These are phyloP conservation scores for Orycteropus afer DNA, from an alignment of 2,113 vertebrate genomes.

Conservation along the genomic window DNA sequence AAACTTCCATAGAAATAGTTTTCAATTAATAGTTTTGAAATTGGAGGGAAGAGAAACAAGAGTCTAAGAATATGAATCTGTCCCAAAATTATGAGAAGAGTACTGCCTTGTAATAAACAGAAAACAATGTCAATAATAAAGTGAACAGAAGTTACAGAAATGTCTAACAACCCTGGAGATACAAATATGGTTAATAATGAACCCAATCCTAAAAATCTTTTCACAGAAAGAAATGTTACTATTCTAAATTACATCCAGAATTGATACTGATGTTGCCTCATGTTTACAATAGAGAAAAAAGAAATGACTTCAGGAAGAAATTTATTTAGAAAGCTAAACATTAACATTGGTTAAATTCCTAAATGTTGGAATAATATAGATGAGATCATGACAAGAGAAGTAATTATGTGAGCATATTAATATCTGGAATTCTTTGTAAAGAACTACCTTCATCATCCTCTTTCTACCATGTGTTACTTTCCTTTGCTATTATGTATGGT, in stretches of 20 bases:
- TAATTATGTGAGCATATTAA: background rate
- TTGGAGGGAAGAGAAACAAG: background rate
- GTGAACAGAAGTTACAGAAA: constrained; percentile 14
- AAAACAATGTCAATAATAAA: constrained; percentile 40
- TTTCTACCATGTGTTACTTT: background rate
- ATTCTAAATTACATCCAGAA: background rate
- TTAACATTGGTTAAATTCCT: background rate
- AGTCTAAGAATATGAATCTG: constrained; percentile 16
- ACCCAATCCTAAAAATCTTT: background rate
- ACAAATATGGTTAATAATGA: background rate
- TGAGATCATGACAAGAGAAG: background rate
- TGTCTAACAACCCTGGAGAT: background rate
- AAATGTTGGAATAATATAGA: background rate
- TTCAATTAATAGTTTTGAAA: constrained; percentile 32
- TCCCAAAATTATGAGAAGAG: background rate
- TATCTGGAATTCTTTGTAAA: constrained; percentile 46
- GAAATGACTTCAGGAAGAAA: background rate
- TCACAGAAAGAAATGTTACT: background rate
- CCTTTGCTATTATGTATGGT: background rate
- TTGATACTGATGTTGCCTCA: background rate
- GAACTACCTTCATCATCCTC: background rate
- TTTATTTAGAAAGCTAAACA: constrained; percentile 19
- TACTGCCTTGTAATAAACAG: background rate
- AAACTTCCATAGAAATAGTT: constrained; percentile 8
- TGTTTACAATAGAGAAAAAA: constrained; percentile 26